Evolutionary conservation across 2,888 invertebrate genomes (phyloP), one percentile per base, ranked within the genome.

Genomic region (Macropis europaea): DNA sequence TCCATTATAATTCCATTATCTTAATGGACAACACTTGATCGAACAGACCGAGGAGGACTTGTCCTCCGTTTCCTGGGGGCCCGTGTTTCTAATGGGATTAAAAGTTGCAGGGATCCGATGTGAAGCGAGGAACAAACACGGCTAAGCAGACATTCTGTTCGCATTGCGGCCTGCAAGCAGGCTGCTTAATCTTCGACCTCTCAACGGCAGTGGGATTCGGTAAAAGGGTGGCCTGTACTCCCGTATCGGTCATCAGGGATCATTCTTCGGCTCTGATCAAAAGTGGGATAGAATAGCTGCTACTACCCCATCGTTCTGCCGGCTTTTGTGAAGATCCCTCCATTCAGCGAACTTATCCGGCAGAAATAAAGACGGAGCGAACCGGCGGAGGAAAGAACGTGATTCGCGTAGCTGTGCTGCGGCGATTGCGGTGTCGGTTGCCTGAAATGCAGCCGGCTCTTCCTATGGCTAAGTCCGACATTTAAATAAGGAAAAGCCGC

Each of bases 401-500:
- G 70, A 62, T 56, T 70, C 63, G 32, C 43, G 48, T 52, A 36
- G 54, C 56, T 11, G n/a, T n/a, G 63, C 26, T 34, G 40, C 50
- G n/a, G 40, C 34, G 52, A 60, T 71, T 61, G 56, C 66, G 60
- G 62, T 53, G 28, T 34, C 32, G 47, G 40, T 52, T 40, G 19
- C 36, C 50, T 45, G 38, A 66, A 64, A 66, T 40, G 47, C 38
- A 3, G 34, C 19, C 30, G 24, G 34, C 11, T 15, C 60, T 60
- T 17, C 5, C 11, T 3, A 9, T 26, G 11, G 30, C 15, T n/a
- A 7, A 30, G 13, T 28, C 22, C 47, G 22, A 43, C 36, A 63
- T 72, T 72, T 48, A 63, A 63, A 72, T 69, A 43, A 54, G 7
- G 24, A 36, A n/a, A 68, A 62, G 13, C 56, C 54, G 7, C 40